Percentiles rank a stretch among this genome's conserved stretches.
These are phyloP conservation scores for Neodiprion pinetum DNA, from an alignment of 1,140 invertebrate genomes.

Conservation along the genomic window DNA sequence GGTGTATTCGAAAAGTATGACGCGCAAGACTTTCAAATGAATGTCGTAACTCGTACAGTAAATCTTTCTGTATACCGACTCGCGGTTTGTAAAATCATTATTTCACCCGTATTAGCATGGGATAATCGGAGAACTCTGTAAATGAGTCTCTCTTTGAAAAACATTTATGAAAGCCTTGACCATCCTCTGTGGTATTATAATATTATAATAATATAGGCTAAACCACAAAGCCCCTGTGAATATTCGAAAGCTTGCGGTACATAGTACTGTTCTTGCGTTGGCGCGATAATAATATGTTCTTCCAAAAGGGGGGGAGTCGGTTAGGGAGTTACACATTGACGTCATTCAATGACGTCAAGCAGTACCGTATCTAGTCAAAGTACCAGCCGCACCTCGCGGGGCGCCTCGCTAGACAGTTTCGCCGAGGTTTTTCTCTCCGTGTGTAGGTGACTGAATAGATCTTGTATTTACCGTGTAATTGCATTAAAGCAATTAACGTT, in stretches of 20 bases:
- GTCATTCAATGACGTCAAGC: conserved; percentile 52
- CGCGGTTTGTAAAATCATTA: too few species aligned
- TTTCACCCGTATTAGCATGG: too few species aligned
- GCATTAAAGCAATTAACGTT: conserved; percentile 13
- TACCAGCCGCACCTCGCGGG: conserved; percentile 19
- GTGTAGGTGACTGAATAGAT: conserved; percentile 23
- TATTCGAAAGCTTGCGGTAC: background rate
- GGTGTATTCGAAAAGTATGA: too few species aligned
- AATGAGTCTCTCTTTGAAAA: too few species aligned
- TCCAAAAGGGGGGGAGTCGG: background rate
- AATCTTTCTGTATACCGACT: too few species aligned
- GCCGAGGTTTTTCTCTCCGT: conserved; percentile 5
- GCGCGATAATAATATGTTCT: background rate
- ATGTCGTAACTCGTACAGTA: too few species aligned
- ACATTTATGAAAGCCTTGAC: too few species aligned
- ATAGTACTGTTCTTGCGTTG: background rate
- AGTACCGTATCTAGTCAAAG: conserved; percentile 37
- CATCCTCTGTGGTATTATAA: too few species aligned
- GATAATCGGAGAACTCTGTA: too few species aligned
- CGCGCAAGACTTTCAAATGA: too few species aligned
- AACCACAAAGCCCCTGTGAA: background rate
- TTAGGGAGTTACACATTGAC: conserved; percentile 36
- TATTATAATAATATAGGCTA: background rate
- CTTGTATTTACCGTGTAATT: conserved; percentile 14
- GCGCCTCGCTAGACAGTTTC: background rate